Conservation (phyloP, 2,888 invertebrate species). For the Allophyes oxyacanthae region DNA sequence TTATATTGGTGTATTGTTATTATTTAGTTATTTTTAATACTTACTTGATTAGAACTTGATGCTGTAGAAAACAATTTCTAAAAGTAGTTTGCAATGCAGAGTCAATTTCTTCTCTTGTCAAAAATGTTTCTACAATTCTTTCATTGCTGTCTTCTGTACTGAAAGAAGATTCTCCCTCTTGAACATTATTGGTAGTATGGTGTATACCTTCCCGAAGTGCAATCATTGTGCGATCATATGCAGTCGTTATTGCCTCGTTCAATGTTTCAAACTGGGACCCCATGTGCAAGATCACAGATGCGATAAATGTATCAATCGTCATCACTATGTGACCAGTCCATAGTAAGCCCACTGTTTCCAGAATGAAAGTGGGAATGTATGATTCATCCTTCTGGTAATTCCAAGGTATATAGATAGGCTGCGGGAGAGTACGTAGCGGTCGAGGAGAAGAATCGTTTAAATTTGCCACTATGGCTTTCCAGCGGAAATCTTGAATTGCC, state of each 20-base stretch:
- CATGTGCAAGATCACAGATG: constrained; percentile 82
- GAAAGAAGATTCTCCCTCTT: constrained; percentile 27
- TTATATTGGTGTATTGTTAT: too few relatives aligned
- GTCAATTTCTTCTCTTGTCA: constrained; percentile 72
- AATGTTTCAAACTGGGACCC: constrained; percentile 79
- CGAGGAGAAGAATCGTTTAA: constrained; percentile 55
- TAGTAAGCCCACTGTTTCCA: constrained; percentile 80
- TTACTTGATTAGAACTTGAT: constrained; percentile 80
- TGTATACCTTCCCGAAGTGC: constrained; percentile 60
- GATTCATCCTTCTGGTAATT: constrained; percentile 74
- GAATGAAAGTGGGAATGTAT: constrained; percentile 76
- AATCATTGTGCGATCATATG: constrained; percentile 76
- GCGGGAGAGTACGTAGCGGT: constrained; percentile 77
- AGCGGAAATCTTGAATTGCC: constrained; percentile 76
- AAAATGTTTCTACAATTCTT: constrained; percentile 65
- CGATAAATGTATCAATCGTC: constrained; percentile 84
- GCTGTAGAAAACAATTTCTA: constrained; percentile 78
- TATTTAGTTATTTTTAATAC: constrained; percentile 29
- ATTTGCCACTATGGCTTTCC: constrained; percentile 71
- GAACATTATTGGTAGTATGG: constrained; percentile 44
- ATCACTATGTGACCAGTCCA: constrained; percentile 87
- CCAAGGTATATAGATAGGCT: constrained; percentile 86
- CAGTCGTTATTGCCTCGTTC: constrained; percentile 77
- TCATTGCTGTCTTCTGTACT: constrained; percentile 63
- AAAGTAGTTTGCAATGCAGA: constrained; percentile 70